Conservation (phyloP, 2,888 invertebrate genomes). For the Eupeodes latifasciatus region DNA sequence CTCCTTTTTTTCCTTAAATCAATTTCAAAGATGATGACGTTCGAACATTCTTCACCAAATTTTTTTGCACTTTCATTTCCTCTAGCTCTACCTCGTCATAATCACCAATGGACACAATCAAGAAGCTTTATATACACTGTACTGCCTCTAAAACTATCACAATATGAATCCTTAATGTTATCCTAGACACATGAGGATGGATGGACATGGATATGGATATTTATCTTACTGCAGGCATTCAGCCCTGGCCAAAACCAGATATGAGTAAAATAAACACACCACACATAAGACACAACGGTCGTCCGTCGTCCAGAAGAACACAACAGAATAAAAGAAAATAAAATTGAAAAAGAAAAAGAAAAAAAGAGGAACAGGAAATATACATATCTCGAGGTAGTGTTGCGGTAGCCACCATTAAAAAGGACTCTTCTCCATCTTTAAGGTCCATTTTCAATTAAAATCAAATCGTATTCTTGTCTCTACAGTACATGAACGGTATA, state of each 20-base stretch:
- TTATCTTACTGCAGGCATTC: slow-evolving; percentile 73
- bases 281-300: background rate
- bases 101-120: slow-evolving; percentile 56
- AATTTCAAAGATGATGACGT: slow-evolving; percentile 55
- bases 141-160: slow-evolving; percentile 35
- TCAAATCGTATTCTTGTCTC: slow-evolving; percentile 73
- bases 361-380: slow-evolving; percentile 4
- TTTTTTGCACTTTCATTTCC: background rate
- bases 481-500: too few species aligned
- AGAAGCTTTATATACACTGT: slow-evolving; percentile 44
- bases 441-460: slow-evolving; percentile 76
- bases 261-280: slow-evolving; percentile 69
- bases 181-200: slow-evolving; percentile 62
- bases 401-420: slow-evolving; percentile 61
- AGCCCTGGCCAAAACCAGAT: slow-evolving; percentile 58
- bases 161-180: slow-evolving; percentile 60
- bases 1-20: slow-evolving; percentile 45
- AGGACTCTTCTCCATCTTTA: slow-evolving; percentile 48
- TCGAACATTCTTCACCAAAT: slow-evolving; percentile 46
- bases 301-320: background rate
- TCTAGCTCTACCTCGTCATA: background rate
- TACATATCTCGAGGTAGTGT: slow-evolving; percentile 2
- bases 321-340: background rate
- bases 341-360: background rate
- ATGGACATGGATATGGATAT: slow-evolving; percentile 74